Conservation (phyloP, 2,888 invertebrate species). For the Agrotis exclamationis region DNA sequence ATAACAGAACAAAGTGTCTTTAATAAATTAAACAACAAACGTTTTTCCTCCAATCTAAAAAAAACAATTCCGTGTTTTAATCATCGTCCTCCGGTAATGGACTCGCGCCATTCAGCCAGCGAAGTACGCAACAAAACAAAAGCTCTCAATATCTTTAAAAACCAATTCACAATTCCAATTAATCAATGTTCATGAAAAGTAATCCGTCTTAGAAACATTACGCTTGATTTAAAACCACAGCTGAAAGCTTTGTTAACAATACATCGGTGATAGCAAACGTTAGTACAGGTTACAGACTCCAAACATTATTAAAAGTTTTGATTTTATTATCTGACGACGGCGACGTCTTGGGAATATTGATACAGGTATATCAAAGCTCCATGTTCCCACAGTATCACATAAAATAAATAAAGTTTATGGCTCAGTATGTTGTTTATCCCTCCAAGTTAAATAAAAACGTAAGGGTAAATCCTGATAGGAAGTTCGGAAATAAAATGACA, state of each 20-base stretch:
- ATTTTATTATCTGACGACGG: constrained; percentile 30
- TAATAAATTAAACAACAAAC: constrained; percentile 25
- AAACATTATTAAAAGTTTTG: constrained; percentile 30
- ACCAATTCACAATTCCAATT: constrained; percentile 50
- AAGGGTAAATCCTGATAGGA: constrained; percentile 18
- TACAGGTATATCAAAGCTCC: constrained; percentile 6
- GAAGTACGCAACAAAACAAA: constrained; percentile 31
- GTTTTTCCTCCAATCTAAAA: constrained; percentile 20
- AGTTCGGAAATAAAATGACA: constrained; percentile 27
- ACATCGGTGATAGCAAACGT: constrained; percentile 13
- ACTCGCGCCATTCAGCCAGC: background rate
- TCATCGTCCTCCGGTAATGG: constrained; percentile 31
- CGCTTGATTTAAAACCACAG: constrained; percentile 31
- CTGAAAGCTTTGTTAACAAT: constrained; percentile 39
- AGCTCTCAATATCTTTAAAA: constrained; percentile 37
- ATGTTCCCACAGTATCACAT: constrained; percentile 13
- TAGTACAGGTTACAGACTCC: constrained; percentile 5
- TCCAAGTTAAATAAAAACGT: constrained; percentile 44
- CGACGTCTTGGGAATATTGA: constrained; percentile 32
- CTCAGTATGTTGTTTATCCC: constrained; percentile 22
- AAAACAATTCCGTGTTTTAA: constrained; percentile 37
- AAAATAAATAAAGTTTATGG: constrained; percentile 50
- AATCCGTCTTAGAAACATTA: constrained; percentile 48
- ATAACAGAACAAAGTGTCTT: constrained; percentile 1
- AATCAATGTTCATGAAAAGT: constrained; percentile 56